phyloP scores from a whole-genome alignment of 1,140 invertebrate genomes.

The Drosophila repletoides region DNA sequence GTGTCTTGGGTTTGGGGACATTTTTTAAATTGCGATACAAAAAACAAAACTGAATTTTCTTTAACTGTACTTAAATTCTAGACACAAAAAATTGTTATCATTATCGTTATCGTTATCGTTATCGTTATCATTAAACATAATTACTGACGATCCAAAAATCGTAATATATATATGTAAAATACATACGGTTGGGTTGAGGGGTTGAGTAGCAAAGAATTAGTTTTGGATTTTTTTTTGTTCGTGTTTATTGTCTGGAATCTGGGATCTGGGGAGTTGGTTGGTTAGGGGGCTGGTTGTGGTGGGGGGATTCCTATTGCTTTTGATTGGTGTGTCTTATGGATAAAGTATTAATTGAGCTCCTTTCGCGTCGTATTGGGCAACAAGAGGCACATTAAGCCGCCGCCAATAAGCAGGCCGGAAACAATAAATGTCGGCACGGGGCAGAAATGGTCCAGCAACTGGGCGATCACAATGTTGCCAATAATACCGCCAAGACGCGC shows the following conservation, averaged over 20 bases:
- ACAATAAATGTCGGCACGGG: slow-evolving; percentile 93
- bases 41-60: slow-evolving; percentile 12
- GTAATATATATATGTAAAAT: too few species aligned
- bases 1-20: slow-evolving; percentile 25
- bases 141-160: slow-evolving; percentile 65
- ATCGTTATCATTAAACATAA: slow-evolving; percentile 55
- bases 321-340: background rate
- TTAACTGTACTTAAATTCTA: slow-evolving; percentile 30
- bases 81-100: slow-evolving; percentile 50
- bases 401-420: slow-evolving; percentile 89
- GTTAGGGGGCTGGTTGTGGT: background rate
- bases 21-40: slow-evolving; percentile 18
- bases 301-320: background rate
- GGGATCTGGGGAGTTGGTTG: background rate
- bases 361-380: slow-evolving; percentile 93
- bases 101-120: slow-evolving; percentile 58
- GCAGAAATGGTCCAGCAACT: slow-evolving; percentile 91
- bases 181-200: too few species aligned
- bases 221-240: background rate
- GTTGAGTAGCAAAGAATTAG: too few species aligned
- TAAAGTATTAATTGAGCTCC: slow-evolving; percentile 87
- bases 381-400: slow-evolving; percentile 91
- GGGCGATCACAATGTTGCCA: slow-evolving; percentile 93
- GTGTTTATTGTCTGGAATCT: slow-evolving; percentile 14
- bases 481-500: slow-evolving; percentile 92